These are phyloP conservation scores for Poeciliopsis turrubarensis DNA, from an alignment of 2,113 vertebrate genomes.

Conservation along the genomic window DNA sequence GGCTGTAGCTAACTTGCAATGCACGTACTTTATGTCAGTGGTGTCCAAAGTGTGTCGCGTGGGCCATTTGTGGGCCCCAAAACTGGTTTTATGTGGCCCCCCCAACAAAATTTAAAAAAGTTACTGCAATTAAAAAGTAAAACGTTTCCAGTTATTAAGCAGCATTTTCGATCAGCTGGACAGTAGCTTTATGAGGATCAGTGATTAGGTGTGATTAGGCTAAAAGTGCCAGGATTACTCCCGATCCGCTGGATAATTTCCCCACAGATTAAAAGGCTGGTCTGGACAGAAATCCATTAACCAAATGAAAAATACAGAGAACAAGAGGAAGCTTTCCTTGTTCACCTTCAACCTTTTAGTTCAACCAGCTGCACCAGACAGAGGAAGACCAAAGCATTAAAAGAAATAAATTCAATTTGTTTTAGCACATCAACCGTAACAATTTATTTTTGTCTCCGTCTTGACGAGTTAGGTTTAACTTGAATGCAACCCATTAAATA, in stretches of 20 bases:
- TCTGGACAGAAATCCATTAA: slow-evolving; percentile 34
- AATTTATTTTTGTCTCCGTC: too few relatives aligned
- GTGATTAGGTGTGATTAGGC: slow-evolving; percentile 25
- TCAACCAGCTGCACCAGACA: not conserved
- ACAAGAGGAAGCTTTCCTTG: slow-evolving; percentile 8
- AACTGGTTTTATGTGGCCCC: too few relatives aligned
- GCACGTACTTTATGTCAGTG: too few relatives aligned
- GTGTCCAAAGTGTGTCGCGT: too few relatives aligned
- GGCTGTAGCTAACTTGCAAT: too few relatives aligned
- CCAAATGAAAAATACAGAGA: slow-evolving; percentile 36
- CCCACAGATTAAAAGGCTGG: slow-evolving; percentile 25
- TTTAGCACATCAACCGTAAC: not conserved
- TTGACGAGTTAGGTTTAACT: not conserved
- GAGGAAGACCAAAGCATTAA: not conserved
- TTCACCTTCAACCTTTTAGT: slow-evolving; percentile 38
- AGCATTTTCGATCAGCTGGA: not conserved
- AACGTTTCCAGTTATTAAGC: not conserved
- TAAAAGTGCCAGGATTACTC: slow-evolving; percentile 27
- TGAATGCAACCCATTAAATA: too few relatives aligned
- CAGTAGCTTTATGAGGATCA: slow-evolving; percentile 27
- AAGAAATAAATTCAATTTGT: not conserved
- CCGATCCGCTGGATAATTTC: slow-evolving; percentile 27
- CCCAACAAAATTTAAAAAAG: not conserved
- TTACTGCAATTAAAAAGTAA: not conserved
- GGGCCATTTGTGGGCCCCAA: too few relatives aligned